Base-by-base conservation (phyloP, 2,888 invertebrate genomes). In the Tupiocoris notatus region DNA sequence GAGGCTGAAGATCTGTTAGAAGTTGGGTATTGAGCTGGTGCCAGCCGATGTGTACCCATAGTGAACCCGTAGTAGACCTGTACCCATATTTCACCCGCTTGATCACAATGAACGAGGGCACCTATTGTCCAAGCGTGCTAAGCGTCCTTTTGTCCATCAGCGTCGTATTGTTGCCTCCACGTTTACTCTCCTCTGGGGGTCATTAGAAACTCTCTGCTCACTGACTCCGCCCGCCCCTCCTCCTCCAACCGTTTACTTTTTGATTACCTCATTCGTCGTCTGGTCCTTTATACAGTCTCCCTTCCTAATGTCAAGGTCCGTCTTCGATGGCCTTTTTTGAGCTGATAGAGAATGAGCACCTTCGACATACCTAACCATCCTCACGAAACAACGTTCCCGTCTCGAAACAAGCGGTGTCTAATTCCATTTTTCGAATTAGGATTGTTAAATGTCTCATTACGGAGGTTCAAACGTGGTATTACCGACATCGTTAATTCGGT, bases 141-240 rank as follows among this genome's bases (percentile, higher is more conserved):
- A 64, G 74, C 64, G 39, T 39, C 21, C 74, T 63, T 74, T 74
- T 74, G 74, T 74, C 74, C 74, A 74, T 62, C 74, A 70, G 70
- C 21, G 23, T 58, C 23, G 70, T 70, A 70, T 70, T 70, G 70
- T 70, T 70, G 70, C 70, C 59, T 58, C 70, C 61, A 70, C 70
- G 70, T 70, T 70, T 70, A 70, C 70, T 61, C 39, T 59, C 39
- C 39, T 39, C 39, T 39, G 39, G 39, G 70, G 61, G 70, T 70
- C 70, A 70, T 70, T 70, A 70, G 70, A 70, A 70, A 70, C 70
- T 70, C 70, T 59, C 58, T 70, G 22, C 24, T n/a, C 61, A 22
- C 23, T 23, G 39, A 39, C 39, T 39, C 12, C 6, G 39, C 39
- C 39, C 39, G 39, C 12, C 12, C 39, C 39, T 39, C 70, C 70